phyloP scores from a whole-genome alignment of 2,113 vertebrate species.

The Phaethornis superciliosus region DNA sequence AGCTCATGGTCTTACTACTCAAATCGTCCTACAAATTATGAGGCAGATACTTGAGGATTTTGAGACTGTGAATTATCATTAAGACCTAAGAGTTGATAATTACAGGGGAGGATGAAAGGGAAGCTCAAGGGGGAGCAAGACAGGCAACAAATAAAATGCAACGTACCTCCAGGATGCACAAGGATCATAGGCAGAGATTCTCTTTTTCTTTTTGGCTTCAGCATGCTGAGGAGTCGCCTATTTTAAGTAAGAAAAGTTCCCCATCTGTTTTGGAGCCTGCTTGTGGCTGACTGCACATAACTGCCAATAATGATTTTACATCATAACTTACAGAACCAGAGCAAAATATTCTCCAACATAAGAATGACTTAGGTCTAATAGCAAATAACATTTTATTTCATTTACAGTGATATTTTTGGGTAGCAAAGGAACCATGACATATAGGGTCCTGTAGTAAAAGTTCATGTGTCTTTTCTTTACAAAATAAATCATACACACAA shows the following conservation, averaged over 20 bases:
- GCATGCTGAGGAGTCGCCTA: not conserved
- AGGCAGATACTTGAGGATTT: not conserved
- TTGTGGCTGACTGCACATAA: not conserved
- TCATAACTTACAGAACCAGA: not conserved
- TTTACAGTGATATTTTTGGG: constrained; percentile 58
- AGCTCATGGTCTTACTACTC: not conserved
- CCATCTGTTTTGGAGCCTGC: not conserved
- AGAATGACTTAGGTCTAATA: constrained; percentile 25
- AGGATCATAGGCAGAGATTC: not conserved
- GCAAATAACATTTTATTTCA: constrained; percentile 75
- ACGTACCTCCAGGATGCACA: not conserved
- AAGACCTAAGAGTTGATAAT: not conserved
- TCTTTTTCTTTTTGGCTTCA: not conserved
- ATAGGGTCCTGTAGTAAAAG: constrained; percentile 21
- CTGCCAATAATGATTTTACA: not conserved
- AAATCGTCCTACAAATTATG: not conserved
- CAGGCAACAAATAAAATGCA: not conserved
- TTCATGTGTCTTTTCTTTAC: constrained; percentile 29
- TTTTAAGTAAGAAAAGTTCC: not conserved
- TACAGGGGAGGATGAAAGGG: not conserved
- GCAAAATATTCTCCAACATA: not conserved
- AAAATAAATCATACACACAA: constrained; percentile 41
- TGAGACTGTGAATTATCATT: not conserved
- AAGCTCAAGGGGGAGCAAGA: not conserved
- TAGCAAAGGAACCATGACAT: constrained; percentile 35